Conservation (phyloP, 1,140 invertebrate genomes). For the Phymastichus coffea region DNA sequence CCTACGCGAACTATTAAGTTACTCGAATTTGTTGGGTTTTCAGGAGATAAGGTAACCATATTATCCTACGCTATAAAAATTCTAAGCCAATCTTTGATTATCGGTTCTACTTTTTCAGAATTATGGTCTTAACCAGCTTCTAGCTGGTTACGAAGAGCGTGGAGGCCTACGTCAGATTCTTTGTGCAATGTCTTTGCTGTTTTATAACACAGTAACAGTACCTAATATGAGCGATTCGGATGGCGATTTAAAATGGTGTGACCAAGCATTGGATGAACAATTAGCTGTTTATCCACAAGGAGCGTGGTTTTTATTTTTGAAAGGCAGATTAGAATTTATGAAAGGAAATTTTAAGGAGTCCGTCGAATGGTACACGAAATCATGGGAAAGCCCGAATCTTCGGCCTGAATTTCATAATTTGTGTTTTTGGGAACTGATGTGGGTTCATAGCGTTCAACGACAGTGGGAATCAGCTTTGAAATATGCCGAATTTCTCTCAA, state of each 20-base stretch:
- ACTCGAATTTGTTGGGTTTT: slow-evolving; percentile 93
- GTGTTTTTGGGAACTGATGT: slow-evolving; percentile 94
- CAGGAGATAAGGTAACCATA: slow-evolving; percentile 88
- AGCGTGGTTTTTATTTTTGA: slow-evolving; percentile 91
- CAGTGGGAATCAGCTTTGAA: slow-evolving; percentile 73
- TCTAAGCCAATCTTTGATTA: neutral
- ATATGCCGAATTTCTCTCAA: slow-evolving; percentile 71
- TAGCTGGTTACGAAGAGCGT: slow-evolving; percentile 66
- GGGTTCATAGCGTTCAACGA: slow-evolving; percentile 72
- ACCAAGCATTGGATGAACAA: slow-evolving; percentile 71
- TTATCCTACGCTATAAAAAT: slow-evolving; percentile 6
- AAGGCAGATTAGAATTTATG: slow-evolving; percentile 81
- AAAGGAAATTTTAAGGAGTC: slow-evolving; percentile 76
- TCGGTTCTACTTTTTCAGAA: slow-evolving; percentile 55
- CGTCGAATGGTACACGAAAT: slow-evolving; percentile 77
- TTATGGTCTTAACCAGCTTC: slow-evolving; percentile 74
- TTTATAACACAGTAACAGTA: slow-evolving; percentile 81
- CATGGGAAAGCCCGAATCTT: slow-evolving; percentile 79
- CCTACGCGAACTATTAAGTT: slow-evolving; percentile 84
- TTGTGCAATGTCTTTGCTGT: slow-evolving; percentile 79
- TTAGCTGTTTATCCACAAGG: slow-evolving; percentile 78
- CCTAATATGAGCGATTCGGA: slow-evolving; percentile 80
- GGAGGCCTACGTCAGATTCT: slow-evolving; percentile 81
- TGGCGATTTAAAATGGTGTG: slow-evolving; percentile 75
- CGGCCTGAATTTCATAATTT: slow-evolving; percentile 95